Evolutionary conservation across 2,888 invertebrate genomes (phyloP).

Genomic region (Chromoteleia sp.): DNA sequence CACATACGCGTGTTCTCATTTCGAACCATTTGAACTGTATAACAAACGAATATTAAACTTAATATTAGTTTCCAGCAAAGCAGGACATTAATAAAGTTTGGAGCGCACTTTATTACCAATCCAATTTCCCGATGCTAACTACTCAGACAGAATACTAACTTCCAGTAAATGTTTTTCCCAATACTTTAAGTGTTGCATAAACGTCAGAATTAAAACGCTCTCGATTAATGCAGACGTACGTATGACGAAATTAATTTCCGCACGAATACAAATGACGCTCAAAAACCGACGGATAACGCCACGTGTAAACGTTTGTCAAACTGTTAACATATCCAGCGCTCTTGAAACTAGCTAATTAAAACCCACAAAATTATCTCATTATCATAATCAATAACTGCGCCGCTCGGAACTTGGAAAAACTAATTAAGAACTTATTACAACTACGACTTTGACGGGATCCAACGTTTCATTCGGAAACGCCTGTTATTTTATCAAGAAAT

Average conservation of each 20-base stretch:
- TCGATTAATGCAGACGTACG: conserved; percentile 29
- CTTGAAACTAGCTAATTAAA: conserved; percentile 41
- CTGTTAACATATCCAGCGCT: conserved; percentile 21
- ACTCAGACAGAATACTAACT: conserved; percentile 53
- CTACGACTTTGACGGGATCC: conserved; percentile 2
- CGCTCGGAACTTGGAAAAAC: conserved; percentile 19
- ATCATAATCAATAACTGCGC: conserved; percentile 39
- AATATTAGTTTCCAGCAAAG: conserved; percentile 56
- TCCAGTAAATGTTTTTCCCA: conserved; percentile 36
- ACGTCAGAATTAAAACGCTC: conserved; percentile 35
- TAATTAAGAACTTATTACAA: conserved; percentile 42
- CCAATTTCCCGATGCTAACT: conserved; percentile 58
- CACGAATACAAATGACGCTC: conserved; percentile 33
- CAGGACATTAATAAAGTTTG: conserved; percentile 64
- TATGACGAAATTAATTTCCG: conserved; percentile 36
- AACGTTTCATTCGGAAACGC: not conserved
- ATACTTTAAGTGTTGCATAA: conserved; percentile 55
- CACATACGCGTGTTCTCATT: conserved; percentile 16
- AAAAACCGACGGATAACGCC: conserved; percentile 7
- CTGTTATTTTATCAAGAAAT: too few relatives aligned
- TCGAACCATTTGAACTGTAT: conserved; percentile 28
- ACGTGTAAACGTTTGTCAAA: conserved; percentile 40
- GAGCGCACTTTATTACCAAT: conserved; percentile 60
- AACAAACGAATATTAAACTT: conserved; percentile 59
- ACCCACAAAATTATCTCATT: conserved; percentile 53